phyloP scores from a whole-genome alignment of 2,113 vertebrate species.

The Lepisosteus osseus region DNA sequence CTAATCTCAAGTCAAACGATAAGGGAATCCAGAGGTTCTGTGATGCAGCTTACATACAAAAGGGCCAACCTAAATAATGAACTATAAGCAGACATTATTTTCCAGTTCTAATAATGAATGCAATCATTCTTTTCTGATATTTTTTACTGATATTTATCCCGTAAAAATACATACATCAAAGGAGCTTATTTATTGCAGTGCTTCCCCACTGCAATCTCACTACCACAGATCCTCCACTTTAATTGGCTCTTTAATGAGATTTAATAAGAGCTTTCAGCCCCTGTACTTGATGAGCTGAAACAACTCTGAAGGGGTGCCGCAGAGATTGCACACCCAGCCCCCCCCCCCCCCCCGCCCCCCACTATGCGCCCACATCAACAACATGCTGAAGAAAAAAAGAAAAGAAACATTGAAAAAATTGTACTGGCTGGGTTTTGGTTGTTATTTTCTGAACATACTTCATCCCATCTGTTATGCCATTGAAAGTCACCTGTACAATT shows the following conservation, averaged over 20 bases:
- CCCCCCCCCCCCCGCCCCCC: constrained; percentile 26
- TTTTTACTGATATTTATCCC: too few relatives aligned
- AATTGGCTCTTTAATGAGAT: constrained; percentile 60
- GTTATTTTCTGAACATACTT: constrained; percentile 59
- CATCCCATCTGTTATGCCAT: constrained; percentile 61
- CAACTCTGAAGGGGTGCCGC: constrained; percentile 30
- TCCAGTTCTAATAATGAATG: too few relatives aligned
- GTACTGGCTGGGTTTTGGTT: constrained; percentile 10
- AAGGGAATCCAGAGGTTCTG: too few relatives aligned
- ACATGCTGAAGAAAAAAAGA: constrained; percentile 22
- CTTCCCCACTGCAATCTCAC: constrained; percentile 19
- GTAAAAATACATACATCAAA: neutral
- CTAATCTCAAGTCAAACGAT: too few relatives aligned
- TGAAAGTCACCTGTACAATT: constrained; percentile 68
- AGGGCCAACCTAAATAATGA: too few relatives aligned
- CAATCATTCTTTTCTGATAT: too few relatives aligned
- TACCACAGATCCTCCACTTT: constrained; percentile 41
- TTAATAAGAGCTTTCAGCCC: constrained; percentile 54
- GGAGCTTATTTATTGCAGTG: constrained; percentile 18
- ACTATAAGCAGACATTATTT: too few relatives aligned
- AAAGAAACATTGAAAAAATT: constrained; percentile 18
- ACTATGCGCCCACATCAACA: neutral
- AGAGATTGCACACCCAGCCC: constrained; percentile 33
- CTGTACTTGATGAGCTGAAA: constrained; percentile 48
- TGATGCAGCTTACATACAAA: too few relatives aligned